These are phyloP conservation scores for Okapia johnstoni DNA, from an alignment of 2,113 vertebrate species.

Conservation along the genomic window DNA sequence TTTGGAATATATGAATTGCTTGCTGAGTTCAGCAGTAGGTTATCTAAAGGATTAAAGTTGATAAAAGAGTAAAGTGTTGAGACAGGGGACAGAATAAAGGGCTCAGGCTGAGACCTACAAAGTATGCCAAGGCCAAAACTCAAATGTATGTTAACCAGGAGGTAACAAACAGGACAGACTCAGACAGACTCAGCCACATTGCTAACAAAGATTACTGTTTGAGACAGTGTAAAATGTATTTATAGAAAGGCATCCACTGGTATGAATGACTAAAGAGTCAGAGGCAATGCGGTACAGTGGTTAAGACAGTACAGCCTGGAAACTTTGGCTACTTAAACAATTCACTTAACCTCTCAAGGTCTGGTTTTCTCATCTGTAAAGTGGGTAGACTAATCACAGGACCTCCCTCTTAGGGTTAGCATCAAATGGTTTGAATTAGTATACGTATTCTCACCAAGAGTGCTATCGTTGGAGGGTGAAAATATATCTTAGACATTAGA, in stretches of 20 bases:
- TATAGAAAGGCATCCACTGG: not conserved
- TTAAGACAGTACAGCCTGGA: not conserved
- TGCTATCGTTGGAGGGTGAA: not conserved
- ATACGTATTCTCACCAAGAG: not conserved
- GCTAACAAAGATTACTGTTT: not conserved
- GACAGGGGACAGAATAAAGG: not conserved
- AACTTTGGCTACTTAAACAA: not conserved
- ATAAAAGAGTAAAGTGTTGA: not conserved
- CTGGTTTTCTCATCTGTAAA: not conserved
- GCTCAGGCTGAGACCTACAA: not conserved
- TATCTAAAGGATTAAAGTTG: constrained; percentile 16
- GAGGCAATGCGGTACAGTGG: rapidly evolving
- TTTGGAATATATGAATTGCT: not conserved
- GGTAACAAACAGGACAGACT: not conserved
- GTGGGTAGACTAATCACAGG: not conserved
- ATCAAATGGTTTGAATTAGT: not conserved
- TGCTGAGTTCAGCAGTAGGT: not conserved
- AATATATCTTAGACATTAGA: not conserved
- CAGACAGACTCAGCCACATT: not conserved
- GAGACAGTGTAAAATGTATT: not conserved
- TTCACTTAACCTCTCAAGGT: not conserved
- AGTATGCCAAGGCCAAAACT: not conserved
- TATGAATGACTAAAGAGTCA: not conserved
- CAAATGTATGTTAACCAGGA: not conserved
- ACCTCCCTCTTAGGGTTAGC: not conserved